Evolutionary conservation across 2,797 vertebrate species (phyloP), one percentile per base, ranked within the genome.

Genomic region (Malurus splendens): DNA sequence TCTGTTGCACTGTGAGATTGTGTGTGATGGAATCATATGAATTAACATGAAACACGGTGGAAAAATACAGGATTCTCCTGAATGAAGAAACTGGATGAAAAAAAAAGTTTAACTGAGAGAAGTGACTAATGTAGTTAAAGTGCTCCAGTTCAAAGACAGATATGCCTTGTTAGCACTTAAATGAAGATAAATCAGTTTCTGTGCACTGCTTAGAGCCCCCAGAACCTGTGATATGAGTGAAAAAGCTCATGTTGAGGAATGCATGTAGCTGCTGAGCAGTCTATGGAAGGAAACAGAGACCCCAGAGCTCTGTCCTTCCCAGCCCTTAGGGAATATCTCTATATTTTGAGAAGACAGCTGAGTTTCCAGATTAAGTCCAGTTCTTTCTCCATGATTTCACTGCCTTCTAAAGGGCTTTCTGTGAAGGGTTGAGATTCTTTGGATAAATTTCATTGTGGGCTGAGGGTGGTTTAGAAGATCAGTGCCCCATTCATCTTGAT

Each of bases 11-110:
- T 19, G 7, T 36, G 27, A 67, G 12, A 74, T 13, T 66, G 17
- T 17, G 10, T 59, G 30, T 0, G 1, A 15, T 27, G 9, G 64
- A 77, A 67, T 41, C 3, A 24, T 4, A 38, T 0, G 0, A 79
- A 66, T 61, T 51, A 68, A 57, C 12, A 28, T 3, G 48, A 67
- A 85, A 9, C 5, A 32, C 13, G 24, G 9, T 20, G 24, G 24
- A 55, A 64, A 87, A 66, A 59, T 7, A 8, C 38, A 80, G 8
- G 5, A 33, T 8, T 60, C 20, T 71, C 50, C 18, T 27, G n/a
- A 76, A 50, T 24, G 10, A 57, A 65, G 27, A 70, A 78, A 54
- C 2, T 15, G 4, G 6, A 38, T 66, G 20, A 62, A 38, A 59
- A 66, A 38, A 59, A 24, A 44, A 18, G 30, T 47, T 76, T 55